Conservation (phyloP, 1,140 invertebrate species). For the Latrodectus geometricus region DNA sequence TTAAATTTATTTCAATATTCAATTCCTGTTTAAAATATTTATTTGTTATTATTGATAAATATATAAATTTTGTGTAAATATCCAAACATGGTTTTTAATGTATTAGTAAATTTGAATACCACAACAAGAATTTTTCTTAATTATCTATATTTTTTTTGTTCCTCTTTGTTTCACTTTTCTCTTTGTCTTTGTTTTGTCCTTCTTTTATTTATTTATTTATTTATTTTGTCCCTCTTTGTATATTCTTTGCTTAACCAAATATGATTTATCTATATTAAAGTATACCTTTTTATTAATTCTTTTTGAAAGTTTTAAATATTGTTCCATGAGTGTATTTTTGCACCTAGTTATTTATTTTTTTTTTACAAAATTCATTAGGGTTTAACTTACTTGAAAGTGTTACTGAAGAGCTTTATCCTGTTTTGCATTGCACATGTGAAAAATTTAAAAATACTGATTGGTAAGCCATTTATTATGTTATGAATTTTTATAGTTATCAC, state of each 20-base stretch:
- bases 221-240: too few species aligned
- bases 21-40: too few species aligned
- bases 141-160: too few species aligned
- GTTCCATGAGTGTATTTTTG: background rate
- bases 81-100: too few species aligned
- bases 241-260: background rate
- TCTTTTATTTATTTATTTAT: too few species aligned
- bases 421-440: constrained; percentile 89
- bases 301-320: constrained; percentile 10
- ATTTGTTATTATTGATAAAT: too few species aligned
- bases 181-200: too few species aligned
- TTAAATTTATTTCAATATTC: too few species aligned
- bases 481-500: background rate
- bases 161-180: too few species aligned
- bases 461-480: constrained; percentile 71
- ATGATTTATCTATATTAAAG: background rate
- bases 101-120: too few species aligned
- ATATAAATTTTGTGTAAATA: too few species aligned
- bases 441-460: constrained; percentile 83
- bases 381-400: constrained; percentile 50
- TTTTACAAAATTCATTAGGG: background rate
- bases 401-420: constrained; percentile 86
- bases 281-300: background rate
- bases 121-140: too few species aligned
- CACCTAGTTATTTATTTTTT: background rate